Conservation (phyloP, 1,140 invertebrate genomes). For the Mactra quadrangularis region DNA sequence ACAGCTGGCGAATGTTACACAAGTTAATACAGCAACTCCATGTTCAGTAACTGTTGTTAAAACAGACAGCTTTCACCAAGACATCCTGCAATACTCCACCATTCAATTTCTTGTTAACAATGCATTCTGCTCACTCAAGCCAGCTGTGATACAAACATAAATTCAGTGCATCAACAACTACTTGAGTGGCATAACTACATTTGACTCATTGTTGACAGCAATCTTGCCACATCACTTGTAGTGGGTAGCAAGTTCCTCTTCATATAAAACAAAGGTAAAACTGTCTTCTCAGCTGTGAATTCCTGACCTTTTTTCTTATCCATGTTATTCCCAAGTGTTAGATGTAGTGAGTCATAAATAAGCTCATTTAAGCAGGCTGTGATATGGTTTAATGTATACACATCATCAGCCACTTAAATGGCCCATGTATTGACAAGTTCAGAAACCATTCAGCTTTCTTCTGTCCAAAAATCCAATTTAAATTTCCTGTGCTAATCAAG, state of each 20-base stretch:
- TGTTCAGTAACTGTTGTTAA: no score
- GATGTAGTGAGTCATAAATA: neutral
- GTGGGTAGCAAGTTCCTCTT: neutral
- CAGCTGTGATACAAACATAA: constrained; percentile 60
- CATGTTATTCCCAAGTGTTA: no score
- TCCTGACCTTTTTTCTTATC: no score
- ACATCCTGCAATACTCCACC: no score
- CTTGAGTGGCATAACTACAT: constrained; percentile 30
- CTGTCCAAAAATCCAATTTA: neutral
- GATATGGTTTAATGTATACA: constrained; percentile 53
- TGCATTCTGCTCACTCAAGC: constrained; percentile 57
- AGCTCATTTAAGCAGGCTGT: constrained; percentile 65
- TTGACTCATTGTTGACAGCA: no score
- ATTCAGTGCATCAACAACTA: constrained; percentile 46
- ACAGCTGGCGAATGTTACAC: no score
- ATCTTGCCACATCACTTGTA: neutral
- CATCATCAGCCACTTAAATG: constrained; percentile 61
- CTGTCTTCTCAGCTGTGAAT: no score
- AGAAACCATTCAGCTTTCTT: no score
- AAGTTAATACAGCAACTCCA: no score
- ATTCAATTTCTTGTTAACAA: no score
- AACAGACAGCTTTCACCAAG: no score
- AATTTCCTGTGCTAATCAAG: neutral
- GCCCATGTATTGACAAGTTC: neutral
- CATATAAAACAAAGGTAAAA: neutral